phyloP scores from a whole-genome alignment of 1,140 invertebrate species.

The Akabosia matsudoensis region DNA sequence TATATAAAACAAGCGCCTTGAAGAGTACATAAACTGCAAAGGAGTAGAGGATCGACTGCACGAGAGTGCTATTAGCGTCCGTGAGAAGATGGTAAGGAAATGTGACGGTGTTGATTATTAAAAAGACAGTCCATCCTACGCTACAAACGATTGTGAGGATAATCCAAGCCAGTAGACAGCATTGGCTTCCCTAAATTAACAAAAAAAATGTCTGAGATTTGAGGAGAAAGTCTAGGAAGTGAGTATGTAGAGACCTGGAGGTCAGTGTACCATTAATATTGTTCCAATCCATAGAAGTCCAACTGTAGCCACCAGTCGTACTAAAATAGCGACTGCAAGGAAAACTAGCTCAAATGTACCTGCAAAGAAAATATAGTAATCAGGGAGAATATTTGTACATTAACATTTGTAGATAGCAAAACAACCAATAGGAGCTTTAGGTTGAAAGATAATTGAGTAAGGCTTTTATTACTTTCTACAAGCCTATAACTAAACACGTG shows the following conservation, averaged over 20 bases:
- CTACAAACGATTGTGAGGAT: neutral
- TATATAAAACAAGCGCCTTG: neutral
- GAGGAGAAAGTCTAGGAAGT: neutral
- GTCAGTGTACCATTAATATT: neutral
- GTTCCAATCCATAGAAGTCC: conserved; percentile 14
- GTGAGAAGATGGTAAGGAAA: neutral
- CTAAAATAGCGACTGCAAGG: neutral
- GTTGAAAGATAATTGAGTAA: neutral
- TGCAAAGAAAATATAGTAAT: neutral
- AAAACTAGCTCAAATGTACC: neutral
- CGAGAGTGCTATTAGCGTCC: neutral
- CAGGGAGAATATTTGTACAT: neutral
- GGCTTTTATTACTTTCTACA: too few relatives aligned
- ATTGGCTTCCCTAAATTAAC: neutral
- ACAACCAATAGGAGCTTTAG: neutral
- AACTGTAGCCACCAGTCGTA: neutral
- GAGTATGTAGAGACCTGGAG: neutral
- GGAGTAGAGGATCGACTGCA: neutral
- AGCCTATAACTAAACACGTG: neutral
- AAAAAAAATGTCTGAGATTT: neutral
- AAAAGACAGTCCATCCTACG: neutral
- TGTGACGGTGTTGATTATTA: neutral
- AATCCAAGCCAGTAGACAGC: neutral
- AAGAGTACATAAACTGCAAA: neutral
- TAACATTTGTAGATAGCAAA: too few relatives aligned